Conservation (phyloP, 2,797 vertebrate genomes). For the Heteromormyrus szaboi region DNA sequence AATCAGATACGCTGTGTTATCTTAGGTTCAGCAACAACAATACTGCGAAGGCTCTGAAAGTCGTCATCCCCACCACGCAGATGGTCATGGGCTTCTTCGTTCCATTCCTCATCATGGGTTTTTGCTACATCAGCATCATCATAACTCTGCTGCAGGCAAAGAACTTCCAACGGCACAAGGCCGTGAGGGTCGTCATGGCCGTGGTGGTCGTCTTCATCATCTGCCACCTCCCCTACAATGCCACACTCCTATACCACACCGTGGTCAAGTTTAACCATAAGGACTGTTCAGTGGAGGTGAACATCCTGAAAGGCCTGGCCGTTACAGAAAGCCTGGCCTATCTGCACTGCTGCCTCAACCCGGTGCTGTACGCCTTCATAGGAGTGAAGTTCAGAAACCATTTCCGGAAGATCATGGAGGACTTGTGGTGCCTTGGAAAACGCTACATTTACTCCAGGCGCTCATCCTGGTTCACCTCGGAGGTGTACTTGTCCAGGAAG, state of each 20-base stretch:
- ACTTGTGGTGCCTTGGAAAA: constrained; percentile 58
- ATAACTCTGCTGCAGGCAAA: constrained; percentile 65
- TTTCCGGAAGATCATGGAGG: constrained; percentile 64
- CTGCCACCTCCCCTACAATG: constrained; percentile 82
- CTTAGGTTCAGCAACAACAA: constrained; percentile 38
- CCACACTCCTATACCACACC: constrained; percentile 57
- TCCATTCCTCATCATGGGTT: constrained; percentile 72
- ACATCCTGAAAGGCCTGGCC: constrained; percentile 30
- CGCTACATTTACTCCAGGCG: constrained; percentile 45
- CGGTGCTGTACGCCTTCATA: constrained; percentile 75
- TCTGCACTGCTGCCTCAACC: constrained; percentile 77
- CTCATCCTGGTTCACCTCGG: constrained; percentile 60
- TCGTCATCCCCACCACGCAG: constrained; percentile 61
- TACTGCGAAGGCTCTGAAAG: constrained; percentile 50
- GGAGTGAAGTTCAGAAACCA: constrained; percentile 75
- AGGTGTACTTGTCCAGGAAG: constrained; percentile 57
- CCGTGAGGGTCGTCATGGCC: constrained; percentile 72
- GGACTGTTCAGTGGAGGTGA: constrained; percentile 37
- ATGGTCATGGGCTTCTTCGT: constrained; percentile 74
- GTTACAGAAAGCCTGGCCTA: constrained; percentile 67
- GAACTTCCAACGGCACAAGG: constrained; percentile 78
- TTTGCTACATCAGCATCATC: constrained; percentile 73
- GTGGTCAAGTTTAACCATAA: constrained; percentile 34
- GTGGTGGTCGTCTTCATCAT: constrained; percentile 75
- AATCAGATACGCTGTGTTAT: constrained; percentile 55